These are phyloP conservation scores for Addax nasomaculatus DNA, from an alignment of 2,113 vertebrate genomes.

Conservation along the genomic window DNA sequence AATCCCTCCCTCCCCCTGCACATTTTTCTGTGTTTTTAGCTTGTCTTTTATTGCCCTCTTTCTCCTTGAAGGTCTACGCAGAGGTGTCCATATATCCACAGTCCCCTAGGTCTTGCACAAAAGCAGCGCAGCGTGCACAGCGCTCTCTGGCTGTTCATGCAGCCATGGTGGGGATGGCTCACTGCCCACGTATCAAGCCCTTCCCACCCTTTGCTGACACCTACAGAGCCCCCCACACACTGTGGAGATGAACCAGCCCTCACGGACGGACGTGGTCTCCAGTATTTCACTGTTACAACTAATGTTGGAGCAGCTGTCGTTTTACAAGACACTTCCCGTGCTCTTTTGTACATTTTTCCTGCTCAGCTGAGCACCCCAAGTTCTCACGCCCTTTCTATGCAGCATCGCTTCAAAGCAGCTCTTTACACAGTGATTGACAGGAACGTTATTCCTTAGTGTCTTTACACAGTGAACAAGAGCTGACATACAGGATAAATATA, in stretches of 20 bases:
- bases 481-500: not conserved
- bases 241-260: not conserved
- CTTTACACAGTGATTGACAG: not conserved
- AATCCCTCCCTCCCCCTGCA: not conserved
- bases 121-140: rapidly evolving
- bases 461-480: not conserved
- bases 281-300: not conserved
- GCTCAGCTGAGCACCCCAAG: not conserved
- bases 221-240: not conserved
- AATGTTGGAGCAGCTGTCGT: not conserved
- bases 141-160: not conserved
- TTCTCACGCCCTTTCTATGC: not conserved
- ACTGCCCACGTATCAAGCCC: rapidly evolving
- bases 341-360: not conserved
- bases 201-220: not conserved
- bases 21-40: not conserved
- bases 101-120: not conserved
- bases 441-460: not conserved
- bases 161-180: not conserved
- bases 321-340: not conserved
- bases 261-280: not conserved
- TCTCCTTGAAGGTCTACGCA: not conserved
- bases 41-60: not conserved
- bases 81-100: not conserved
- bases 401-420: not conserved